A percentile compares a stretch with the other conserved stretches of the same genome.
Conservation (phyloP, 2,888 invertebrate genomes). For the Xestia sexstrigata region DNA sequence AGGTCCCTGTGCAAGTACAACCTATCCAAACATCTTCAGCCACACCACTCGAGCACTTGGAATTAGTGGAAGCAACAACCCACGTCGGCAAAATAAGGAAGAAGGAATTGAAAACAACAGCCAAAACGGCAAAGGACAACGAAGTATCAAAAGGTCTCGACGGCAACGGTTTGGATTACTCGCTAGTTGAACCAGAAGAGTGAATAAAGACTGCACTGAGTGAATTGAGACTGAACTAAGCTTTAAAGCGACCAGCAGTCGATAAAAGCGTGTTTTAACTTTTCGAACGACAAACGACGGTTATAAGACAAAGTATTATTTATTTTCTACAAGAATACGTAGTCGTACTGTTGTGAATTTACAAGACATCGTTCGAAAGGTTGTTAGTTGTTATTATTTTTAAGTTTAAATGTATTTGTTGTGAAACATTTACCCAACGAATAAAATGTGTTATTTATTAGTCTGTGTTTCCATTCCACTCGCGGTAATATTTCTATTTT, state of each 20-base stretch:
- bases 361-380: conserved; percentile 52
- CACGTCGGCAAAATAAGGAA: conserved; percentile 87
- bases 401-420: conserved; percentile 65
- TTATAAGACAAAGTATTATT: conserved; percentile 44
- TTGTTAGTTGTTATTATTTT: conserved; percentile 55
- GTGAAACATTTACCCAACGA: conserved; percentile 78
- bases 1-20: conserved; percentile 20
- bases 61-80: conserved; percentile 81
- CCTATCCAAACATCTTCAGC: conserved; percentile 62
- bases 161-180: conserved; percentile 82
- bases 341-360: conserved; percentile 33
- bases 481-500: conserved; percentile 70
- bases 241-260: conserved; percentile 65
- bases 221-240: conserved; percentile 82
- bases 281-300: conserved; percentile 72
- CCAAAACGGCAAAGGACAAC: conserved; percentile 83
- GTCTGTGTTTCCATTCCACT: conserved; percentile 70
- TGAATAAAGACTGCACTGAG: conserved; percentile 69
- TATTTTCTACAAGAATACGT: conserved; percentile 26
- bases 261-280: conserved; percentile 57
- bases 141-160: conserved; percentile 85
- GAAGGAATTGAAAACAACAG: conserved; percentile 84
- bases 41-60: conserved; percentile 78
- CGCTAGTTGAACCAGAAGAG: conserved; percentile 77
- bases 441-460: conserved; percentile 86